Conservation (phyloP, 2,113 vertebrate species). For the Thomomys bottae region DNA sequence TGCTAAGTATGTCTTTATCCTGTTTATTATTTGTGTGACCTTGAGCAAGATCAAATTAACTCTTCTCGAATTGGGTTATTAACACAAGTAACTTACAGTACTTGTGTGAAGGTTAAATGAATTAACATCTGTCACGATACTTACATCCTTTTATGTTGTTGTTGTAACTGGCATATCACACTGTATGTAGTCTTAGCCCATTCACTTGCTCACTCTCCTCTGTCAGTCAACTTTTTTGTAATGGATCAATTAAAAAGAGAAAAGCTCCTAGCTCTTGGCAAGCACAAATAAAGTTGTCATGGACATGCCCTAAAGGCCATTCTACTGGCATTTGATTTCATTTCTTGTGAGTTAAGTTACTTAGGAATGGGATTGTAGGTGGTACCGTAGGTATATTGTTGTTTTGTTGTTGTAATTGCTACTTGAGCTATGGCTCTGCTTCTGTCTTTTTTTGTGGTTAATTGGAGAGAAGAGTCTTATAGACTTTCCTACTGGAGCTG, state of each 20-base stretch:
- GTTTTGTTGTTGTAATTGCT: too few species aligned
- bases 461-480: too few species aligned
- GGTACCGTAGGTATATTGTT: too few species aligned
- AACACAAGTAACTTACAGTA: conserved; percentile 39
- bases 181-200: background rate
- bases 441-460: too few species aligned
- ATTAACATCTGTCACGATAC: background rate
- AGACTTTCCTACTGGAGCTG: too few species aligned
- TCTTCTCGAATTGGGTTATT: conserved; percentile 39
- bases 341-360: conserved; percentile 6
- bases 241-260: background rate
- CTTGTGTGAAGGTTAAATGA: background rate
- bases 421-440: too few species aligned
- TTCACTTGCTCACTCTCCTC: background rate
- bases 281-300: background rate
- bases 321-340: background rate
- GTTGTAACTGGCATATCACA: background rate
- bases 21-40: background rate
- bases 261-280: background rate
- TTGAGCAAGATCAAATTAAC: conserved; percentile 28
- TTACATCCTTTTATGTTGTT: background rate
- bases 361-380: background rate
- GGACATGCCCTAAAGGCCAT: background rate
- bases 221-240: background rate
- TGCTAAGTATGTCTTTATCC: background rate